phyloP scores from a whole-genome alignment of 2,888 invertebrate genomes.

The Euplagia quadripunctaria region DNA sequence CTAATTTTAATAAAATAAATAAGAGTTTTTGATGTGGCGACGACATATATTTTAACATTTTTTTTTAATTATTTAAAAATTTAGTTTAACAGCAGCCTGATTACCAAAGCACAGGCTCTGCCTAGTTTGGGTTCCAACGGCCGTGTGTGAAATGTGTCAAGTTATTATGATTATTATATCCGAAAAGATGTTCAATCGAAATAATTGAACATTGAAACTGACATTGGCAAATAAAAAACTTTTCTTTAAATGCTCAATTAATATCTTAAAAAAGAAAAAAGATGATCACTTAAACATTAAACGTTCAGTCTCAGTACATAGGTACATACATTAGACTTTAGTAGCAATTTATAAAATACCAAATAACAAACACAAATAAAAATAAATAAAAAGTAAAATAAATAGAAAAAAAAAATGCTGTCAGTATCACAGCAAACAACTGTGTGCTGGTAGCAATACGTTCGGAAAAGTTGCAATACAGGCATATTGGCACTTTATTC shows the following conservation, averaged over 20 bases:
- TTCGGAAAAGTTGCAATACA: background rate
- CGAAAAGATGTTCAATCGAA: too few species aligned
- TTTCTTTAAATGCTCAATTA: background rate
- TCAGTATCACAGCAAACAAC: background rate
- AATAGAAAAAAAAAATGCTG: background rate
- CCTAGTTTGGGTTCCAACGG: too few species aligned
- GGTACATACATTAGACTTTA: background rate
- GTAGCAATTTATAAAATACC: background rate
- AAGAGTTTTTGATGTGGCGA: too few species aligned
- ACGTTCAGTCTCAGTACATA: background rate
- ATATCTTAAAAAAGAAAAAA: background rate
- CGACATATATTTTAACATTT: too few species aligned
- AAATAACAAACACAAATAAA: background rate
- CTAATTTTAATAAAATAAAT: too few species aligned
- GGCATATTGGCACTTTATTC: background rate
- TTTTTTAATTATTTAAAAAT: too few species aligned
- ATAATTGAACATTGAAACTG: background rate
- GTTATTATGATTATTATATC: too few species aligned
- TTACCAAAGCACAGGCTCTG: too few species aligned
- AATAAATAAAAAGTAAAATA: background rate
- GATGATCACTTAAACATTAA: too few species aligned
- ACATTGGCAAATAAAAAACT: background rate
- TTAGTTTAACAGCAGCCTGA: too few species aligned
- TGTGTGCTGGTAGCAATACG: background rate
- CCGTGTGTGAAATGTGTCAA: too few species aligned